Percentiles rank a stretch among this genome's conserved stretches.
These are phyloP conservation scores for Brachyalestes nurse DNA, from an alignment of 2,797 vertebrate genomes.

Conservation along the genomic window DNA sequence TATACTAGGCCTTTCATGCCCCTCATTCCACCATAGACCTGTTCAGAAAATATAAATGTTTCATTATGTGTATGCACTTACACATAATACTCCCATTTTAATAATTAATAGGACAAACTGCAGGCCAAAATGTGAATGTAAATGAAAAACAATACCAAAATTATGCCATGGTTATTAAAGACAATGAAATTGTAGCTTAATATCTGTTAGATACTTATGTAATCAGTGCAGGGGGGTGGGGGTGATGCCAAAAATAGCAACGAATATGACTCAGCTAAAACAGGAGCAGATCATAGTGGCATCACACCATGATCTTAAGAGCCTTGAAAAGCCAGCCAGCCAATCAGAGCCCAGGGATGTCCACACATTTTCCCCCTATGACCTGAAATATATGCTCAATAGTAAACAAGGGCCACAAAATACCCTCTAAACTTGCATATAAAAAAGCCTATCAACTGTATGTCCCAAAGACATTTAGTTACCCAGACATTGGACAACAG, in stretches of 20 bases:
- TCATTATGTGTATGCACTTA: too few relatives aligned
- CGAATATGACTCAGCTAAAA: constrained; percentile 21
- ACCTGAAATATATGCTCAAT: not conserved
- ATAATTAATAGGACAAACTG: not conserved
- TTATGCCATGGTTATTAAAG: not conserved
- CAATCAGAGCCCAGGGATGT: constrained; percentile 22
- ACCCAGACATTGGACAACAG: too few relatives aligned
- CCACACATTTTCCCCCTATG: not conserved
- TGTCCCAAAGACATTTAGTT: not conserved
- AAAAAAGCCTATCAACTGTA: not conserved
- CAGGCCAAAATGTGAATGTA: not conserved
- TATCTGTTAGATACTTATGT: not conserved
- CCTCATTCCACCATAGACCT: constrained; percentile 96
- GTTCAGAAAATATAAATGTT: constrained; percentile 15
- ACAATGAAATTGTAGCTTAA: not conserved
- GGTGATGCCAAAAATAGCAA: not conserved
- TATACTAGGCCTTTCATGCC: constrained; percentile 98
- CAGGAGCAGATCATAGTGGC: not conserved
- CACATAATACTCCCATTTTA: too few relatives aligned
- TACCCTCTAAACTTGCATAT: not conserved
- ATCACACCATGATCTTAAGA: constrained; percentile 14
- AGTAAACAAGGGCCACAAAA: not conserved
- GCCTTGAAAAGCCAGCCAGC: constrained; percentile 1
- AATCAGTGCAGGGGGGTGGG: not conserved
- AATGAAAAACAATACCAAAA: not conserved